A percentile compares a stretch with the other conserved stretches of the same genome.
These are phyloP conservation scores for Etia nguti DNA, from an alignment of 2,113 vertebrate species.

Conservation along the genomic window DNA sequence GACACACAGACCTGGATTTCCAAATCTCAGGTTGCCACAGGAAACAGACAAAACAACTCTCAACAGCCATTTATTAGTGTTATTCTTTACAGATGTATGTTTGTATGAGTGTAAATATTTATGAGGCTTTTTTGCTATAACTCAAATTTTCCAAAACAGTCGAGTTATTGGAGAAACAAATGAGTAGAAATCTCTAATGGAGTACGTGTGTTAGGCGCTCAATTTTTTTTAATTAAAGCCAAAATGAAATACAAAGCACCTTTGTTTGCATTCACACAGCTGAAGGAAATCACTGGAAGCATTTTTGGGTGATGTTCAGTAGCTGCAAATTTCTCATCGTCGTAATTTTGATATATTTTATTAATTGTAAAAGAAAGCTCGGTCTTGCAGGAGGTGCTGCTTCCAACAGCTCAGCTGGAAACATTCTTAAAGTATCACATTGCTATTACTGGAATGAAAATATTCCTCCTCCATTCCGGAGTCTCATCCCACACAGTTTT, in stretches of 20 bases:
- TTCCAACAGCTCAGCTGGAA: conserved; percentile 47
- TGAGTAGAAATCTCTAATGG: background rate
- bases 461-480: conserved; percentile 37
- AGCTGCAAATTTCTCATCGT: background rate
- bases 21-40: conserved; percentile 53
- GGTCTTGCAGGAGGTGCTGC: background rate
- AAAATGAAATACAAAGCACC: background rate
- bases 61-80: conserved; percentile 47
- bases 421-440: conserved; percentile 63
- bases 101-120: background rate
- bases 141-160: background rate
- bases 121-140: background rate
- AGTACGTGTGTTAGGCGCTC: background rate
- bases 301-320: background rate
- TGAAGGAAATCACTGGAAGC: background rate
- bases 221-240: background rate
- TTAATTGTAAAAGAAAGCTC: background rate
- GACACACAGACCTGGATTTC: conserved; percentile 48
- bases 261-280: background rate
- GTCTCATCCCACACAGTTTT: conserved; percentile 46
- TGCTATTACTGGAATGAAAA: conserved; percentile 64
- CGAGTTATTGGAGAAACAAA: background rate
- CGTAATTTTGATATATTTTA: background rate
- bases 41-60: conserved; percentile 67
- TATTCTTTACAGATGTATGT: conserved; percentile 42